phyloP scores from a whole-genome alignment of 2,113 vertebrate species.

The Glaucomys volans region DNA sequence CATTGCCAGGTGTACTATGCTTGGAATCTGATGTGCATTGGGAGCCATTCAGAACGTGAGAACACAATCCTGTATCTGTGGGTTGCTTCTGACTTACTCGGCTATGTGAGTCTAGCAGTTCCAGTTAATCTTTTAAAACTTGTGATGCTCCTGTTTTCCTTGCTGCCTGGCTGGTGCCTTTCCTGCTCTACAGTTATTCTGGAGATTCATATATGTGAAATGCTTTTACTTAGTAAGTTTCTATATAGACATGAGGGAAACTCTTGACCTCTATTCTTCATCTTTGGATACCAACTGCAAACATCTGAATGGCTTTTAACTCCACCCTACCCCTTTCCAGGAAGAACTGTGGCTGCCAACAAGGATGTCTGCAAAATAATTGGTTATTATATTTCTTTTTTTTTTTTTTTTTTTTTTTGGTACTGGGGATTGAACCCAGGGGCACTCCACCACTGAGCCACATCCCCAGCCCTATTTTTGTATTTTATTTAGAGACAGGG shows the following conservation, averaged over 20 bases:
- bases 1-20: background rate
- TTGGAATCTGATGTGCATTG: background rate
- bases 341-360: background rate
- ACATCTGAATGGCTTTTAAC: background rate
- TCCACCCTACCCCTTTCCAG: background rate
- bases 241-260: background rate
- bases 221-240: background rate
- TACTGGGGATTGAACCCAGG: too few relatives aligned
- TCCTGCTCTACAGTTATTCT: background rate
- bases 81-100: background rate
- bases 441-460: too few relatives aligned
- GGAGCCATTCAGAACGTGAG: background rate
- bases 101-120: background rate
- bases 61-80: background rate
- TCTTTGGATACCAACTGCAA: background rate
- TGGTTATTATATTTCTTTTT: background rate
- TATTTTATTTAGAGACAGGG: too few relatives aligned
- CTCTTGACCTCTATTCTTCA: background rate
- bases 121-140: background rate
- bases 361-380: background rate
- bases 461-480: too few relatives aligned
- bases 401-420: too few relatives aligned
- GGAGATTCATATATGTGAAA: background rate
- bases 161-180: background rate
- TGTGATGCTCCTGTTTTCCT: background rate